A percentile compares a stretch with the other conserved stretches of the same genome.
These are phyloP conservation scores for Synanthedon formicaeformis DNA, from an alignment of 2,888 invertebrate species.

Conservation along the genomic window DNA sequence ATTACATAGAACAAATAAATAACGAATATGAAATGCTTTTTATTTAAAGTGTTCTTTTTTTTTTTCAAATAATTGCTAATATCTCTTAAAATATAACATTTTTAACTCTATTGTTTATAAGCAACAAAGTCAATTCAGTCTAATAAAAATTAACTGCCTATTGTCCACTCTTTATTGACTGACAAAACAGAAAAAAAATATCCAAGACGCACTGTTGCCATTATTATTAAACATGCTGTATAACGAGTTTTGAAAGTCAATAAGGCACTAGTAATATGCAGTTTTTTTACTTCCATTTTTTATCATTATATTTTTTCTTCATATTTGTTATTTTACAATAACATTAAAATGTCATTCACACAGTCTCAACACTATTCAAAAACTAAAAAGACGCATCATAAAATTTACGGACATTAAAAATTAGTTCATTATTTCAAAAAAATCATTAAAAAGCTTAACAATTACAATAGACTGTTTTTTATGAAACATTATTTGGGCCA, in stretches of 20 bases:
- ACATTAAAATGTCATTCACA: constrained; percentile 30
- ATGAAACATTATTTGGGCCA: too few species aligned
- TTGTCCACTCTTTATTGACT: constrained; percentile 44
- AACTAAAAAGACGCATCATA: too few species aligned
- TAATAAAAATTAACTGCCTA: constrained; percentile 44
- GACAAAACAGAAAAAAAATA: constrained; percentile 26
- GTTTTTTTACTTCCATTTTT: constrained; percentile 20
- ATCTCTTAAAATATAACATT: constrained; percentile 53
- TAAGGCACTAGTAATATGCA: constrained; percentile 57
- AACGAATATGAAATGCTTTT: constrained; percentile 66
- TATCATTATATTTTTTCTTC: constrained; percentile 26
- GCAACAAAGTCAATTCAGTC: constrained; percentile 58
- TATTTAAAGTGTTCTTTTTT: constrained; percentile 50
- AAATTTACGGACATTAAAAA: too few species aligned
- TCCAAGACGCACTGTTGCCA: background rate
- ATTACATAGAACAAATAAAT: constrained; percentile 60
- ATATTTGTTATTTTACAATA: constrained; percentile 51
- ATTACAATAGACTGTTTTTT: too few species aligned
- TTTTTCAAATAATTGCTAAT: constrained; percentile 45
- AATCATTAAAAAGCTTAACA: too few species aligned
- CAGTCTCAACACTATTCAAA: constrained; percentile 25
- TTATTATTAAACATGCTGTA: constrained; percentile 1
- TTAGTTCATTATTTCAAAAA: too few species aligned
- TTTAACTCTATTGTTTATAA: constrained; percentile 32
- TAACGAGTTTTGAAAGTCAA: constrained; percentile 52